phyloP scores from a whole-genome alignment of 2,888 invertebrate genomes.

The Metacarcinus magister region DNA sequence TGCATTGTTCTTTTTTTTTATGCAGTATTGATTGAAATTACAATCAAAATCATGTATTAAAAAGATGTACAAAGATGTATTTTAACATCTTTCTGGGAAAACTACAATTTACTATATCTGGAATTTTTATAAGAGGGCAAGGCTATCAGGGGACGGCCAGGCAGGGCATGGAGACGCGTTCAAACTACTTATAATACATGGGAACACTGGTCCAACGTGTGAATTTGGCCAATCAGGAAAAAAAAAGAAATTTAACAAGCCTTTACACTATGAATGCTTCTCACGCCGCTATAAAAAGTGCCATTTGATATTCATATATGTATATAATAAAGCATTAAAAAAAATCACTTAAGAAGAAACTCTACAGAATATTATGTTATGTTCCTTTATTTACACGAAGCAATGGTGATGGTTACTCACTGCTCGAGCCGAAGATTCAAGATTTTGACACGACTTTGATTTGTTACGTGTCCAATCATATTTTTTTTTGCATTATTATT shows the following conservation, averaged over 20 bases:
- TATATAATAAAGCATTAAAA: background rate
- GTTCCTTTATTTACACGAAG: constrained; percentile 42
- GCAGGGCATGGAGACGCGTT: background rate
- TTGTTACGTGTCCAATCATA: background rate
- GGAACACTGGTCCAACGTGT: background rate
- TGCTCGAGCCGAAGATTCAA: background rate
- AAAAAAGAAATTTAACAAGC: background rate
- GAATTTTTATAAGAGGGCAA: background rate
- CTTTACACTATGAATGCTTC: background rate
- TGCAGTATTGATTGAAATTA: background rate
- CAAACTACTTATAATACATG: background rate
- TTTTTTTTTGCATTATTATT: background rate
- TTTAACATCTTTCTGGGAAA: background rate
- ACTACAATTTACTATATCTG: background rate
- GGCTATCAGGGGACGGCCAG: background rate
- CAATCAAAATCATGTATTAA: background rate
- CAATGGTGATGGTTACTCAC: background rate
- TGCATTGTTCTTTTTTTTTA: background rate
- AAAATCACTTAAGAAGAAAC: constrained; percentile 35
- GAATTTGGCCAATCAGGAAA: background rate
- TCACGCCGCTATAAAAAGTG: background rate
- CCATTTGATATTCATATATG: background rate
- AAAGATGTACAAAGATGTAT: background rate
- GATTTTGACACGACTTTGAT: background rate
- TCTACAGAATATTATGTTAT: background rate